phyloP scores from a whole-genome alignment of 2,113 vertebrate species.

The Alectura lathami region DNA sequence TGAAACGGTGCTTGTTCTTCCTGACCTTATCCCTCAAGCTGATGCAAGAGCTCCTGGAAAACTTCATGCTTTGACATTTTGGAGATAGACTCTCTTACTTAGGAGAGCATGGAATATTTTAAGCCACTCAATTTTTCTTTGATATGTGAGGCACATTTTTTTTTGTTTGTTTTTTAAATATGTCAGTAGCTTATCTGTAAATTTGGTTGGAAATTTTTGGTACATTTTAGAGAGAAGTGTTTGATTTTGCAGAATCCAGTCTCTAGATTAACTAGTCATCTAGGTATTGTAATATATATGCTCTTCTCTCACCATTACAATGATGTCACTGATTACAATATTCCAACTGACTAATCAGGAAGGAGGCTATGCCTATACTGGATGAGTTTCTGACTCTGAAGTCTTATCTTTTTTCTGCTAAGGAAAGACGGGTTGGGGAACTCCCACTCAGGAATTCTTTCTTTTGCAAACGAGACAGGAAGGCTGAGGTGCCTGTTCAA shows the following conservation, averaged over 20 bases:
- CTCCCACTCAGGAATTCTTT: constrained; percentile 29
- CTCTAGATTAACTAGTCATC: neutral
- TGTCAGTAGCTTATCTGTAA: neutral
- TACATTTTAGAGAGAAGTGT: neutral
- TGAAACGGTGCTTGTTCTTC: constrained; percentile 12
- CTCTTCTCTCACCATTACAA: neutral
- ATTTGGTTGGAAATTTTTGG: neutral
- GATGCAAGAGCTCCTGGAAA: constrained; percentile 57
- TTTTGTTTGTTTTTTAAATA: neutral
- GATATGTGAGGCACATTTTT: neutral
- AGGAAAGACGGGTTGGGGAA: constrained; percentile 22
- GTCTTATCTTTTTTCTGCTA: constrained; percentile 23
- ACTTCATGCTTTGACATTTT: constrained; percentile 51
- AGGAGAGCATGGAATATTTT: constrained; percentile 24
- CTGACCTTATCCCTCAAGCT: constrained; percentile 38
- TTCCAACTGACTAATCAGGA: constrained; percentile 59
- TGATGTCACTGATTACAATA: constrained; percentile 3
- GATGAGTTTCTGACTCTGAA: constrained; percentile 37
- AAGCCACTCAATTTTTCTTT: constrained; percentile 16
- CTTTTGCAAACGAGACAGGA: neutral
- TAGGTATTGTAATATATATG: neutral
- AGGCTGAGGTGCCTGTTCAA: neutral
- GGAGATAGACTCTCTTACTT: constrained; percentile 46
- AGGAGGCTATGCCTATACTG: constrained; percentile 13
- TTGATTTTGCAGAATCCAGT: neutral